Percentiles rank a stretch among this genome's conserved stretches.
phyloP scores from a whole-genome alignment of 2,888 invertebrate species.

The Chalcis sispes region DNA sequence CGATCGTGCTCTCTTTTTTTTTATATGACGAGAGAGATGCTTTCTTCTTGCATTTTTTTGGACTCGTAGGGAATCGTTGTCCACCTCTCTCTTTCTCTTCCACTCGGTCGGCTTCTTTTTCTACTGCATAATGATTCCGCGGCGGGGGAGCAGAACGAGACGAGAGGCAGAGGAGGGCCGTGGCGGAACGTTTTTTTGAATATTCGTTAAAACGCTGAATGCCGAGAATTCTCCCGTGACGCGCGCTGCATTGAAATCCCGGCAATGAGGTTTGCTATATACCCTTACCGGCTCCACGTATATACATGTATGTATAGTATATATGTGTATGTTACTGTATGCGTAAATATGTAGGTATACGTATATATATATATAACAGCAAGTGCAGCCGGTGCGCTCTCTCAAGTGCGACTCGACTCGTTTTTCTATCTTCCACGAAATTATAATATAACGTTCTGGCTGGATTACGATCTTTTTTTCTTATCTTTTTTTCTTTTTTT shows the following conservation, averaged over 20 bases:
- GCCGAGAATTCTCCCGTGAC: slow-evolving; percentile 53
- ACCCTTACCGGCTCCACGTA: neutral
- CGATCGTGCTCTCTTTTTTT: slow-evolving; percentile 27
- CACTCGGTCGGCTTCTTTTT: slow-evolving; percentile 48
- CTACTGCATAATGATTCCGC: slow-evolving; percentile 56
- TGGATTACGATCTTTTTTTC: too few relatives aligned
- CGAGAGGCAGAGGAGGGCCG: neutral
- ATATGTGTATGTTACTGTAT: neutral
- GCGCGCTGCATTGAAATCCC: slow-evolving; percentile 58
- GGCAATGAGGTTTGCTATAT: slow-evolving; percentile 53
- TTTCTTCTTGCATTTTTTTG: slow-evolving; percentile 54
- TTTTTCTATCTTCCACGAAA: neutral
- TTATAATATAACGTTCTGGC: slow-evolving; percentile 5
- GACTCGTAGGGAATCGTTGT: slow-evolving; percentile 51
- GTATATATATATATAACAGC: neutral
- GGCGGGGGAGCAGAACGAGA: slow-evolving; percentile 1
- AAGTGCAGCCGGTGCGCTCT: neutral
- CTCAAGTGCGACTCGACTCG: slow-evolving; percentile 24
- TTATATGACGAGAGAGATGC: slow-evolving; percentile 54
- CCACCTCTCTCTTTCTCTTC: slow-evolving; percentile 27
- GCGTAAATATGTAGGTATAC: neutral
- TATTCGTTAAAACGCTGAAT: slow-evolving; percentile 58
- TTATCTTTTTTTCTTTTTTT: too few relatives aligned
- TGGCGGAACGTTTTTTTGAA: slow-evolving; percentile 43
- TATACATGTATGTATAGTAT: too few relatives aligned